Evolutionary conservation across 2,888 invertebrate genomes (phyloP), one percentile per base, ranked within the genome.

Genomic region (Sphinx pinastri): DNA sequence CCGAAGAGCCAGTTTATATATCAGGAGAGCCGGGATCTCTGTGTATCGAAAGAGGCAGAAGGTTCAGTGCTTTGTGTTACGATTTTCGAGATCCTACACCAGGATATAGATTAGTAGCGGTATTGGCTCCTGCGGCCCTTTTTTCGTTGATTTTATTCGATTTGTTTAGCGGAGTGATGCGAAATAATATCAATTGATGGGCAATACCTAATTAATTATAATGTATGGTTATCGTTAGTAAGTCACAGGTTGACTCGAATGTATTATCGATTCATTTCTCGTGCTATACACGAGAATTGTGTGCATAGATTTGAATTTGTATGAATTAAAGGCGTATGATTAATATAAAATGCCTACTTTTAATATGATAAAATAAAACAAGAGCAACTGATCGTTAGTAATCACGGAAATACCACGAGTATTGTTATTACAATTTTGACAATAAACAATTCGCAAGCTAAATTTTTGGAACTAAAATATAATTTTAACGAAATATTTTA

Each of bases 141-240:
- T 93, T 93, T 74, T 85, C 89, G 1, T 83, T 94, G 6, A 91
- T 93, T 73, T 83, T 94, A 31, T 93, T 90, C 70, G 92, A 93
- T 79, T 84, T 92, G 69, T 92, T 93, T 73, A 92, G 89, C 74
- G 88, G 92, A 70, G 91, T 92, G n/a, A 85, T 93, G 54, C 85
- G 91, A 74, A 91, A 92, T 74, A 87, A 87, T 25, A 87, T 86
- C 75, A 83, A 81, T 76, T 89, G 74, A 59, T 19, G 31, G 45
- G 5, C 10, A 16, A 2, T 55, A n/a, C 5, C 45, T 16, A 45
- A 16, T 16, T 25, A 47, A 25, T 16, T 25, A n/a, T 19, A 31
- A 49, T 49, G 11, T 19, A 51, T 49, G 6, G 12, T 16, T 38
- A 45, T 60, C 14, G n/a, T 38, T n/a, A 7, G 60, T 63, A 49